A percentile compares a stretch with the other conserved stretches of the same genome.
Evolutionary conservation across 2,113 vertebrate species (phyloP).

Genomic region (Craseonycteris thonglongyai): DNA sequence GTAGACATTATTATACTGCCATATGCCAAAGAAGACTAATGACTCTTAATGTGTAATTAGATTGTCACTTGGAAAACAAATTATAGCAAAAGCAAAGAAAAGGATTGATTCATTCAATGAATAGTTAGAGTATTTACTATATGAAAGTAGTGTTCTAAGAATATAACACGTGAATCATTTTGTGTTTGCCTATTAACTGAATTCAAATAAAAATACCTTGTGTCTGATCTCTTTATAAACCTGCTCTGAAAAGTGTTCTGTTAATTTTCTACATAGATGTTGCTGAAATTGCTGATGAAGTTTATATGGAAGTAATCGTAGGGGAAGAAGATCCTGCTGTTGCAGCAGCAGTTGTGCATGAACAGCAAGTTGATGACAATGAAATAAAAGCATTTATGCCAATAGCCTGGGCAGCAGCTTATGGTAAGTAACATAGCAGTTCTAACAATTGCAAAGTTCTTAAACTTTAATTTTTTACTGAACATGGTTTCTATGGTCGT

Average conservation of each 20-base stretch:
- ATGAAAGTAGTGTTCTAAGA: background rate
- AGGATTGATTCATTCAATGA: background rate
- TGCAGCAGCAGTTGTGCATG: slow-evolving; percentile 74
- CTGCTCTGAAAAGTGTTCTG: background rate
- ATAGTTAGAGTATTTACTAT: background rate
- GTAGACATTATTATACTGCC: background rate
- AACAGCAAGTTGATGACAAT: slow-evolving; percentile 85
- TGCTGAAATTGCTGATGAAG: slow-evolving; percentile 91
- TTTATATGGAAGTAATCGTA: slow-evolving; percentile 95
- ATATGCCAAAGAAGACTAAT: background rate
- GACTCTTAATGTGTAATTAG: background rate
- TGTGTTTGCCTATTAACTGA: background rate
- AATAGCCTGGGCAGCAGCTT: slow-evolving; percentile 92
- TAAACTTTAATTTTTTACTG: background rate
- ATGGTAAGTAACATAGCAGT: slow-evolving; percentile 77
- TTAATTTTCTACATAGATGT: slow-evolving; percentile 82
- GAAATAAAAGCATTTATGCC: slow-evolving; percentile 93
- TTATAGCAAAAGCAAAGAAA: slow-evolving; percentile 11
- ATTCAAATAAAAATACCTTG: background rate
- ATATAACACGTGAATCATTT: background rate
- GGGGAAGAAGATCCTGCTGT: slow-evolving; percentile 85
- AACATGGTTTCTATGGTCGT: slow-evolving; percentile 16
- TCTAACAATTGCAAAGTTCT: background rate
- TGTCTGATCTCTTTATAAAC: background rate
- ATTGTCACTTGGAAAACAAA: background rate